phyloP scores from a whole-genome alignment of 2,888 invertebrate genomes.

The Tillus elongatus region DNA sequence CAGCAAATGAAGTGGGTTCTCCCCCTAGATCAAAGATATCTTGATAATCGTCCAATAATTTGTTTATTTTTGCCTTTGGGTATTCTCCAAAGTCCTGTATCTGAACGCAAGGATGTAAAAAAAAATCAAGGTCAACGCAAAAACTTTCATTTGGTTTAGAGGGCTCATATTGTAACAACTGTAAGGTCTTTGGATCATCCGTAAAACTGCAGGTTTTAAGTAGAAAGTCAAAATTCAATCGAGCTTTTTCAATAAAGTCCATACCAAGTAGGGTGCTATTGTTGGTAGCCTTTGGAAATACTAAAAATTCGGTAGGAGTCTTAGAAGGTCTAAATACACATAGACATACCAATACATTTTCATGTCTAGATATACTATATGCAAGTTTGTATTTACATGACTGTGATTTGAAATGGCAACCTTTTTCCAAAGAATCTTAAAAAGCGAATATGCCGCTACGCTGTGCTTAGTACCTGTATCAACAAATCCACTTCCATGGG shows the following conservation, averaged over 20 bases:
- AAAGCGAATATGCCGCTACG: neutral
- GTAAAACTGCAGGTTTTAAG: neutral
- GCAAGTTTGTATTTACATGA: too few species aligned
- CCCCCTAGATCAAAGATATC: conserved; percentile 6
- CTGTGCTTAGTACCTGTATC: conserved; percentile 4
- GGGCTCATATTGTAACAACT: neutral
- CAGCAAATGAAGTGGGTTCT: conserved; percentile 9
- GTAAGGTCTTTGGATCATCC: neutral
- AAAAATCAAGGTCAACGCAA: too few species aligned
- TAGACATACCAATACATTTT: too few species aligned
- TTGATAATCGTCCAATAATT: conserved; percentile 5
- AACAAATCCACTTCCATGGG: too few species aligned
- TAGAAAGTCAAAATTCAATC: neutral
- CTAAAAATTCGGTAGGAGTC: neutral
- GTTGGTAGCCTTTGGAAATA: neutral
- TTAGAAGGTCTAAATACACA: conserved; percentile 1
- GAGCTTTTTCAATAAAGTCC: neutral
- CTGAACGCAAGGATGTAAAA: too few species aligned
- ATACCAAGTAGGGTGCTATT: conserved; percentile 4
- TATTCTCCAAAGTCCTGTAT: neutral
- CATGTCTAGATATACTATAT: too few species aligned
- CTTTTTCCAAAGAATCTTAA: neutral
- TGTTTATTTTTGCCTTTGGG: neutral
- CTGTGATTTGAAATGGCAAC: too few species aligned
- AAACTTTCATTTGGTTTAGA: neutral